A percentile compares a stretch with the other conserved stretches of the same genome.
Evolutionary conservation across 2,888 invertebrate species (phyloP).

Genomic region (Oscheius onirici): DNA sequence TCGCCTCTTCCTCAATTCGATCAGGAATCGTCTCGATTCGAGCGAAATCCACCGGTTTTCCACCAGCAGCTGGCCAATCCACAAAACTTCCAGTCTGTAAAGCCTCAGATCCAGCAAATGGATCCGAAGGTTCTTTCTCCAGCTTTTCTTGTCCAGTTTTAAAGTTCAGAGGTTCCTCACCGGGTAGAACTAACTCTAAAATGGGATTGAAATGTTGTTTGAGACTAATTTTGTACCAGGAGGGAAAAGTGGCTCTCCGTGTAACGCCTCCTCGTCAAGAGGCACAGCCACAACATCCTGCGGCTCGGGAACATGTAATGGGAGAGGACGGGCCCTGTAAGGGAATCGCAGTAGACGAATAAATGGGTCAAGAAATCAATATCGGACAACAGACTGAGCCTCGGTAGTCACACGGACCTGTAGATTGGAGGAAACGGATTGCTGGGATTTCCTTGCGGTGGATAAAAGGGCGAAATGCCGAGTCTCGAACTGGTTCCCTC

Average conservation of each 20-base stretch:
- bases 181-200: conserved; percentile 43
- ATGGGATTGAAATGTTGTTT: not conserved
- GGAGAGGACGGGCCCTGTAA: conserved; percentile 63
- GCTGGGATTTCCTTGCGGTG: conserved; percentile 62
- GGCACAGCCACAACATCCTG: conserved; percentile 67
- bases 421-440: conserved; percentile 63
- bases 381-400: too few relatives aligned
- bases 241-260: conserved; percentile 67
- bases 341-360: too few relatives aligned
- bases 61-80: not conserved
- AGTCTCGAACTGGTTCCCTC: conserved; percentile 63
- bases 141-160: conserved; percentile 29
- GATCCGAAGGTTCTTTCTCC: conserved; percentile 42
- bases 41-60: too few relatives aligned
- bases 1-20: conserved; percentile 2
- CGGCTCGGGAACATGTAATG: conserved; percentile 63
- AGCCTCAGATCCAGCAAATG: conserved; percentile 35
- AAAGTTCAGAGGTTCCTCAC: conserved; percentile 32
- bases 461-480: conserved; percentile 64
- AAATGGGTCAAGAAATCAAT: too few relatives aligned
- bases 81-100: not conserved
- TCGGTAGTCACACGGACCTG: too few relatives aligned
- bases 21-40: not conserved
- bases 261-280: conserved; percentile 64
- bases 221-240: conserved; percentile 35